Percentiles rank a stretch among this genome's conserved stretches.
phyloP scores from a whole-genome alignment of 2,113 vertebrate species.

The Neofelis nebulosa region DNA sequence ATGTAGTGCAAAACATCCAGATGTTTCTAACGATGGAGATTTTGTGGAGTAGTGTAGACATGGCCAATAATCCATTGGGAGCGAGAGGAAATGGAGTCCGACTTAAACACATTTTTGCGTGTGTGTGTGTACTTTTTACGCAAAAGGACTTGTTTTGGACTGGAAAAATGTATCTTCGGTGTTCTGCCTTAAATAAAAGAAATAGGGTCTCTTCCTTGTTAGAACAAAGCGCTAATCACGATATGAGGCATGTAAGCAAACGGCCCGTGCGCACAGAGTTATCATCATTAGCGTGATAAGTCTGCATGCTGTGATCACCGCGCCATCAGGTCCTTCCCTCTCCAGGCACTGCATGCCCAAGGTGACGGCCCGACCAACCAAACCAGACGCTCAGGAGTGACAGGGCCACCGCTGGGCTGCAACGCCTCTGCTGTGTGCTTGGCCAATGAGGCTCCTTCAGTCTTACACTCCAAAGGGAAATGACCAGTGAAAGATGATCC shows the following conservation, averaged over 20 bases:
- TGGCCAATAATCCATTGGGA: background rate
- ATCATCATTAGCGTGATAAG: background rate
- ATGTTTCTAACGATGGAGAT: background rate
- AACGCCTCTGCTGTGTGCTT: slow-evolving; percentile 70
- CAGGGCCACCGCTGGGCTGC: slow-evolving; percentile 49
- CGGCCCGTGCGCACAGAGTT: background rate
- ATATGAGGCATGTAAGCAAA: slow-evolving; percentile 36
- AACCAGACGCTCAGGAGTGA: slow-evolving; percentile 23
- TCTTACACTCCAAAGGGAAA: slow-evolving; percentile 80
- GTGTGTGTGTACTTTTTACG: background rate
- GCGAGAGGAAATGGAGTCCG: background rate
- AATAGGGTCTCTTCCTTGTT: slow-evolving; percentile 74
- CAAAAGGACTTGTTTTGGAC: slow-evolving; percentile 17
- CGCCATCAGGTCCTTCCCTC: background rate
- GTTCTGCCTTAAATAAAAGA: slow-evolving; percentile 81
- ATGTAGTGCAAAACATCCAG: slow-evolving; percentile 15
- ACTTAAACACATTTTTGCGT: background rate
- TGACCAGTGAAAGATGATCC: slow-evolving; percentile 79
- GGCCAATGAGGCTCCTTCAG: slow-evolving; percentile 83
- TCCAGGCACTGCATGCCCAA: background rate
- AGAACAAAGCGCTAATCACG: slow-evolving; percentile 62
- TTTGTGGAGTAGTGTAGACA: slow-evolving; percentile 21
- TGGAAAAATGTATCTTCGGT: slow-evolving; percentile 48
- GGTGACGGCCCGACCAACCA: background rate
- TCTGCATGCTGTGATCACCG: background rate